Evolutionary conservation across 2,797 vertebrate species (phyloP).

Genomic region (Petrocephalus schoutedeni): DNA sequence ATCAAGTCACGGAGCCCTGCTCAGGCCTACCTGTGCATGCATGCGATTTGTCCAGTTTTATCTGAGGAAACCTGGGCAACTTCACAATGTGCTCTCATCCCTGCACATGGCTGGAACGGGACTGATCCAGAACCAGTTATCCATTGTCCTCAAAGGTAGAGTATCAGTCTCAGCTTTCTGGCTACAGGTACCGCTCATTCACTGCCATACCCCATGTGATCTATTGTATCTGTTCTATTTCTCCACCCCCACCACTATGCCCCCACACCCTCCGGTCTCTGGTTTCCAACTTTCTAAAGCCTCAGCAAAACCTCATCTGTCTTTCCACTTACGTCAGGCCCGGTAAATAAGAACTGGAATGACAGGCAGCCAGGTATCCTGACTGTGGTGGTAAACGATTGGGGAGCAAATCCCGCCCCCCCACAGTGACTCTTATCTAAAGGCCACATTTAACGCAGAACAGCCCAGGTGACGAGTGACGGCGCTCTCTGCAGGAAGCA

Average conservation of each 20-base stretch:
- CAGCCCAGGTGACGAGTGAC: conserved; percentile 59
- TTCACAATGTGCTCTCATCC: background rate
- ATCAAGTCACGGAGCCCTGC: background rate
- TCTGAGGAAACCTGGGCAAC: background rate
- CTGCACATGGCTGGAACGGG: background rate
- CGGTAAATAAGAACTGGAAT: background rate
- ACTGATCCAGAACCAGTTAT: background rate
- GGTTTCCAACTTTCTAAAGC: background rate
- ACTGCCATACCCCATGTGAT: background rate
- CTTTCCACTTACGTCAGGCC: conserved; percentile 10
- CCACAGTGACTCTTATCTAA: conserved; percentile 26
- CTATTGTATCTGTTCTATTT: background rate
- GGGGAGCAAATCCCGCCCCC: conserved; percentile 4
- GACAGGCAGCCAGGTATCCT: background rate
- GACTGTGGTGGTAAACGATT: conserved; percentile 17
- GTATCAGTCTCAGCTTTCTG: background rate
- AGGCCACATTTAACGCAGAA: conserved; percentile 22
- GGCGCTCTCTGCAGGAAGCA: conserved; percentile 62
- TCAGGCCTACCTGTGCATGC: background rate
- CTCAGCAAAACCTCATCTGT: background rate
- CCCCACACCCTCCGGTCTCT: background rate
- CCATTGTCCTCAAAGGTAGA: no score
- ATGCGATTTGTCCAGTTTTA: background rate
- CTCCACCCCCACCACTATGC: background rate
- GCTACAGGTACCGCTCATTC: background rate